Base-by-base conservation (phyloP, 2,113 vertebrate genomes). In the Narcine bancroftii region DNA sequence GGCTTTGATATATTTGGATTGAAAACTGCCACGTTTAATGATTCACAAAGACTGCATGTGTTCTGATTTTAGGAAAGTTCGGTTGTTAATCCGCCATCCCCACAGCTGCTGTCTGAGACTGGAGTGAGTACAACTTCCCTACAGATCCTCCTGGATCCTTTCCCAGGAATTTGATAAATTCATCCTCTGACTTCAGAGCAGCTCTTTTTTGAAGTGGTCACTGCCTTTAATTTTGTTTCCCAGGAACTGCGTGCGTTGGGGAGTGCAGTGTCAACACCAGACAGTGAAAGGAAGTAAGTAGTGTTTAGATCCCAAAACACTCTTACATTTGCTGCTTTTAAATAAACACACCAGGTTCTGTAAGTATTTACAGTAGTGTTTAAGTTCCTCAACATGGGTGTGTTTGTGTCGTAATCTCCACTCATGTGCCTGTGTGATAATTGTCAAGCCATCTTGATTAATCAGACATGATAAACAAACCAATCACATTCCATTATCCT, bases 231-330 rank as follows among this genome's bases (percentile, higher is more conserved):
- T n/a, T 72, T 72, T 92, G 45, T 77, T 60, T 93, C 53, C 83
- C 96, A 99, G 98, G 98, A 99, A 93, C 98, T 98, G 0, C 95
- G 98, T 92, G 98, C 97, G 93, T 97, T 98, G 94, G 97, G 96
- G 94, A 99, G 98, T 83, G 94, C 97, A 0, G 95, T 96, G 1
- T 98, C 98, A 93, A 99, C 98, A 29, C 98, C 98, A 13, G 98
- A 99, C 95, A 96, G 95, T 4, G 98, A 99, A 94, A 97, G 97
- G 96, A 99, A 98, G 98, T 99, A 98, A 95, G 98, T 96, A 53
- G 92, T 39, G 65, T 69, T 69, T 91, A 69, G 0, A 47, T 69
- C 65, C 45, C 39, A 10, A 60, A 91, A 69, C 9, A 45, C 39
- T 71, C 29, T 9, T 11, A 33, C 39, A 91, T 60, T 66, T 19